These are phyloP conservation scores for Neotoxoptera formosana DNA, from an alignment of 1,140 invertebrate species.

Conservation along the genomic window DNA sequence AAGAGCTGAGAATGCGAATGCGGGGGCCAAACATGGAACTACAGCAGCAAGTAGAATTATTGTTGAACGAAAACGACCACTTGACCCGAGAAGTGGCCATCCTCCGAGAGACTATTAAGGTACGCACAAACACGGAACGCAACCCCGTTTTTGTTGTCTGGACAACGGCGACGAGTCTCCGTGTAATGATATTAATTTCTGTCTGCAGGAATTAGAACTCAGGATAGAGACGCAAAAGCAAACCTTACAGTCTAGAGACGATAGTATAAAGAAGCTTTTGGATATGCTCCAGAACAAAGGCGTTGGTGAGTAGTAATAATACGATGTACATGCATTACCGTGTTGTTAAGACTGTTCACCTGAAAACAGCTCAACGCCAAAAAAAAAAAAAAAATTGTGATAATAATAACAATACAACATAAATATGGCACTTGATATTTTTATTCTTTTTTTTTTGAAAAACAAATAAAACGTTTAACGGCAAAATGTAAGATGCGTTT, in stretches of 20 bases:
- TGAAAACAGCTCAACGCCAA: not conserved
- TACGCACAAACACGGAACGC: slow-evolving; percentile 63
- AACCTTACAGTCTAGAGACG: slow-evolving; percentile 92
- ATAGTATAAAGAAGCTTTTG: slow-evolving; percentile 97
- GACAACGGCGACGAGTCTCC: not conserved
- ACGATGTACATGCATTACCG: not conserved
- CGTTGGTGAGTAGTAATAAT: slow-evolving; percentile 77
- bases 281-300: slow-evolving; percentile 98
- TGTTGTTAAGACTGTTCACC: not conserved
- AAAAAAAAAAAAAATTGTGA: slow-evolving; percentile 27
- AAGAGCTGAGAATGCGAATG: slow-evolving; percentile 85
- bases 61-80: slow-evolving; percentile 94
- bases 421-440: slow-evolving; percentile 32
- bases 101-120: slow-evolving; percentile 93
- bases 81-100: slow-evolving; percentile 94
- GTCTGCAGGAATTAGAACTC: slow-evolving; percentile 85
- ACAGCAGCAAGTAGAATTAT: slow-evolving; percentile 89
- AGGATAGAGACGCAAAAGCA: slow-evolving; percentile 98
- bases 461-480: slow-evolving; percentile 32
- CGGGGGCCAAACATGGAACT: slow-evolving; percentile 86
- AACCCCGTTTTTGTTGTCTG: not conserved
- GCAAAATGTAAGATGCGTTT: slow-evolving; percentile 56
- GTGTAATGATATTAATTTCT: slow-evolving; percentile 18
- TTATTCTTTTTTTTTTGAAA: slow-evolving; percentile 19
- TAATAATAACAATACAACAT: slow-evolving; percentile 45